Conservation (phyloP, 2,888 invertebrate genomes). For the Ochlodes sylvanus region DNA sequence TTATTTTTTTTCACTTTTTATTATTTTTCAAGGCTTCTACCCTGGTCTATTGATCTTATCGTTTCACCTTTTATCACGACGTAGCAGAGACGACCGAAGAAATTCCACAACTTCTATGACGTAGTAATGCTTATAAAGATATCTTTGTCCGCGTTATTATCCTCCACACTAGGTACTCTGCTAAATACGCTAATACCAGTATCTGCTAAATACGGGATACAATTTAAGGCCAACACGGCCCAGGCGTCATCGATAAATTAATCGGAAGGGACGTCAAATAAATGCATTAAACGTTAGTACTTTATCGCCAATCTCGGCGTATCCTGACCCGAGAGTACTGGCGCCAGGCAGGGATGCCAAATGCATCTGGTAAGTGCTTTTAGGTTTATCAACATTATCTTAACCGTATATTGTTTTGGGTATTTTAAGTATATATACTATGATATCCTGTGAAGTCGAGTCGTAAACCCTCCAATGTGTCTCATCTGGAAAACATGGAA, state of each 20-base stretch:
- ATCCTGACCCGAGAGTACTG: slow-evolving; percentile 46
- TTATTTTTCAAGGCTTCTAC: too few species aligned
- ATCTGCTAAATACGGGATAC: neutral
- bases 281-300: slow-evolving; percentile 33
- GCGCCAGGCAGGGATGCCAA: slow-evolving; percentile 35
- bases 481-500: neutral
- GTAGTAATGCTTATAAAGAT: too few species aligned
- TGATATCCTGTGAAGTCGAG: neutral
- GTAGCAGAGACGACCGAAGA: too few species aligned
- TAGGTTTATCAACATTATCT: slow-evolving; percentile 9
- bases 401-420: neutral
- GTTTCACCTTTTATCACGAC: too few species aligned
- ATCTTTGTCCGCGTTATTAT: too few species aligned
- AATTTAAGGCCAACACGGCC: slow-evolving; percentile 28
- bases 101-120: too few species aligned
- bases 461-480: neutral
- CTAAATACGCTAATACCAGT: neutral
- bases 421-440: neutral
- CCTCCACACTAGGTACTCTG: neutral
- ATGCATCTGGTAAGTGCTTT: slow-evolving; percentile 25
- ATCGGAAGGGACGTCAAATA: slow-evolving; percentile 34
- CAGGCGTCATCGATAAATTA: slow-evolving; percentile 36
- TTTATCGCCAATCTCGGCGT: slow-evolving; percentile 48
- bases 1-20: too few species aligned
- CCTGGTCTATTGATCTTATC: too few species aligned